Evolutionary conservation across 1,140 invertebrate species (phyloP), one percentile per base, ranked within the genome.

Genomic region (Drosophila parvula): DNA sequence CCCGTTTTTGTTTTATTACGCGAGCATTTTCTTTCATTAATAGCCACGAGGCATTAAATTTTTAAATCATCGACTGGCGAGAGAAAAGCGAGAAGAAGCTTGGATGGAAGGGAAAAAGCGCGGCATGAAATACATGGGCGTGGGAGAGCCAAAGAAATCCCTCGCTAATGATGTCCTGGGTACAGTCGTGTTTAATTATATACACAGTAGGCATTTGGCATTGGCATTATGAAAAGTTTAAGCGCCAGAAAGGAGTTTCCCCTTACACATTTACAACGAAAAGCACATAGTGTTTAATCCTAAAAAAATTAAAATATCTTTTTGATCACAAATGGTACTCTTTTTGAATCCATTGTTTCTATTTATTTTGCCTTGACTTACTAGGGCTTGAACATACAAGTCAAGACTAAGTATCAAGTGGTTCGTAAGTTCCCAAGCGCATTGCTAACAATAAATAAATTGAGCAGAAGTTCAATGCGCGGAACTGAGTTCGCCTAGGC

Each of bases 21-120:
- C 78, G 78, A 89, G 81, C 78, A 81, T 90, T 90, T 88, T 84
- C 84, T 62, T 79, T 86, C 84, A 89, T 89, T 89, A 89, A 89
- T 89, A 89, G 84, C 85, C 85, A 70, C 78, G 85, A 74, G 84
- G 81, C 81, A 89, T 89, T 84, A 89, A 73, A 89, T 89, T 89
- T 89, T 89, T 89, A 85, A 90, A 90, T 81, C 85, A 89, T 70
- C 79, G 70, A 58, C 55, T 74, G 63, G 43, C 47, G 58, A 45
- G 51, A 58, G 32, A 16, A 36, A 47, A 45, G 58, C 55, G 44
- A 55, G 28, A 34, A 36, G 43, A 45, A 48, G 41, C 48, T 38
- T 51, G 53, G 44, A 56, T 62, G 64, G 55, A 74, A 44, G 63
- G 59, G 14, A 63, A 50, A 45, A 45, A 59, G 30, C 16, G 6